Base-by-base conservation (phyloP, 2,797 vertebrate species). In the Arnoldichthys spilopterus region DNA sequence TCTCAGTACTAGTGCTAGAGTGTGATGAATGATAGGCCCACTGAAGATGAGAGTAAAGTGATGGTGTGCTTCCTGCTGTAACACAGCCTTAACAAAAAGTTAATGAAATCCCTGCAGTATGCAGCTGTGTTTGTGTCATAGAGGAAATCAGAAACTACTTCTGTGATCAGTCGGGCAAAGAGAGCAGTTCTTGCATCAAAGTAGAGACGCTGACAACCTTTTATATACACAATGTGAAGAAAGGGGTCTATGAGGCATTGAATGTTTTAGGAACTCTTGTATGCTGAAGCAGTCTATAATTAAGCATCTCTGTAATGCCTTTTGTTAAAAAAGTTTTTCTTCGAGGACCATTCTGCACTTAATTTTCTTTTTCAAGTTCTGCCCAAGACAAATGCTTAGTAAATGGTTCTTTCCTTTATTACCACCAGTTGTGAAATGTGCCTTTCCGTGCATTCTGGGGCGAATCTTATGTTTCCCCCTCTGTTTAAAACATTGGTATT, bases 201-300 rank as follows among this genome's bases (percentile, higher is more conserved):
- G 20, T n/a, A 6, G 22, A 58, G 24, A 28, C 16, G 3, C 24
- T 13, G 26, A 26, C 13, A 61, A 28, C 28, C 28, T 18, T 20
- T 16, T 18, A 26, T 15, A 8, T 6, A 58, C 12, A 74, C 26
- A 30, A 45, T 28, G 43, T 20, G 62, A 73, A 18, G 34, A 72
- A 72, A 24, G 34, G 26, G 32, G 54, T 43, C 54, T 40, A 18
- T 24, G 54, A 28, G 59, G 30, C 30, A 51, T 74, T 59, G 24
- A 16, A 59, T 74, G n/a, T 45, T 37, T 61, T 72, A 51, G 40
- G 54, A 40, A 45, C 45, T 80, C 40, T 61, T 66, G 40, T 7
- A 53, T 45, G 67, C 67, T 24, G 28, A 51, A 15, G 79, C 40
- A 49, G 63, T 62, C 82, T 78, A 34, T 71, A 76, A 80, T 78